Conservation (phyloP, 1,140 invertebrate species). For the Cydia pomonella region DNA sequence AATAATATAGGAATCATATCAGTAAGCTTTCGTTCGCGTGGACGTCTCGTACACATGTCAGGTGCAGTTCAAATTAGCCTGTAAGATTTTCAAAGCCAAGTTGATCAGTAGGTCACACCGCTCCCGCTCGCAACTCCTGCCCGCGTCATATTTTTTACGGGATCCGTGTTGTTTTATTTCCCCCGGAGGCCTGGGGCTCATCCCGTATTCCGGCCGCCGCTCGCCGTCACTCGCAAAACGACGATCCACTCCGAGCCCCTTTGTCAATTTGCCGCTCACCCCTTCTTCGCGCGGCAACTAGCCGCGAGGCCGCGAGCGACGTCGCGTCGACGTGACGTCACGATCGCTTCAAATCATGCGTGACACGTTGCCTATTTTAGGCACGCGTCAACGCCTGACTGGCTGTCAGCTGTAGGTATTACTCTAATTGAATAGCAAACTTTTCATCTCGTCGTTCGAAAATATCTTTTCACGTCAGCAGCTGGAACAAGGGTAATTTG, state of each 20-base stretch:
- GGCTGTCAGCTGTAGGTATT: neutral
- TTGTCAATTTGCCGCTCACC: conserved; percentile 41
- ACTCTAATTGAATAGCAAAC: conserved; percentile 5
- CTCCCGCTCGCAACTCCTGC: conserved; percentile 12
- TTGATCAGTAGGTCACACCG: neutral
- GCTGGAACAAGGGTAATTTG: no score
- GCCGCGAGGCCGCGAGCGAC: neutral
- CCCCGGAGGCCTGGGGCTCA: conserved; percentile 33
- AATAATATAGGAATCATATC: no score
- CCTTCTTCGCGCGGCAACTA: conserved; percentile 27
- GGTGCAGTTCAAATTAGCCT: no score
- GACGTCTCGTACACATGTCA: no score
- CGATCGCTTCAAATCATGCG: conserved; percentile 6
- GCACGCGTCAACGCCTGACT: neutral
- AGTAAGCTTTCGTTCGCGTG: no score
- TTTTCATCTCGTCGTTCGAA: no score
- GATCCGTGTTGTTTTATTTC: conserved; percentile 38
- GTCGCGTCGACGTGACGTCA: neutral
- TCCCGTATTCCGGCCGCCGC: conserved; percentile 38
- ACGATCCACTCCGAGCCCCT: conserved; percentile 37
- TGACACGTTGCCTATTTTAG: neutral
- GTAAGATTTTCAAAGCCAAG: neutral
- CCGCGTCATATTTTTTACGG: conserved; percentile 37
- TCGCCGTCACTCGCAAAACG: conserved; percentile 37
- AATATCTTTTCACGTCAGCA: no score